Evolutionary conservation across 2,797 vertebrate genomes (phyloP).

Genomic region (Ceryle rudis): DNA sequence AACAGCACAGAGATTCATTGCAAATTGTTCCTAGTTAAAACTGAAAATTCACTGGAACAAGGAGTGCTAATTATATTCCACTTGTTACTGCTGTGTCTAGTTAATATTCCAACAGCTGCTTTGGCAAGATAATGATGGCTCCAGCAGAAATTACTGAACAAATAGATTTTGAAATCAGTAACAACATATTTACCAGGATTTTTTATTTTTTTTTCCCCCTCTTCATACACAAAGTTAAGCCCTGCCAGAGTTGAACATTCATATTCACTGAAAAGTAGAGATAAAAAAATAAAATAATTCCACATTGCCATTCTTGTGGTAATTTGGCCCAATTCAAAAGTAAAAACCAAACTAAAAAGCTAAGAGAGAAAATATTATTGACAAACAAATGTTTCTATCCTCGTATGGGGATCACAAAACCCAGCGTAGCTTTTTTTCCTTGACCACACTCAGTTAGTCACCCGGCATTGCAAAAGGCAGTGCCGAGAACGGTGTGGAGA

Average conservation of each 20-base stretch:
- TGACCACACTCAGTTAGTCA: background rate
- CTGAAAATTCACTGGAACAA: slow-evolving; percentile 74
- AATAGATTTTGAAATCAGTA: slow-evolving; percentile 77
- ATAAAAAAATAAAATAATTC: slow-evolving; percentile 41
- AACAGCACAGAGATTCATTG: slow-evolving; percentile 71
- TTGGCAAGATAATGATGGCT: slow-evolving; percentile 75
- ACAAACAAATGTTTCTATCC: background rate
- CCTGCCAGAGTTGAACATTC: slow-evolving; percentile 47
- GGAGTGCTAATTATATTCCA: slow-evolving; percentile 76
- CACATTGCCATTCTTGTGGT: slow-evolving; percentile 42
- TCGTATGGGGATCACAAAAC: background rate
- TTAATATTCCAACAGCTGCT: slow-evolving; percentile 79
- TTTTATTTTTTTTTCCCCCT: background rate
- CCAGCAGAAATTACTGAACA: slow-evolving; percentile 69
- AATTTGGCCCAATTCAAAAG: slow-evolving; percentile 18
- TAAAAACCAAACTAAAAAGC: background rate
- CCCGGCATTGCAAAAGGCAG: background rate
- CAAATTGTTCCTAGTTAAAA: slow-evolving; percentile 76
- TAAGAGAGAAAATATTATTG: background rate
- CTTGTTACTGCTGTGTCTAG: slow-evolving; percentile 74
- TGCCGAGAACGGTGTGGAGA: accelerated
- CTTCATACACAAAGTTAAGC: slow-evolving; percentile 59
- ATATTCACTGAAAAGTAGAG: slow-evolving; percentile 44
- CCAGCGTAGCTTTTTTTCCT: background rate
- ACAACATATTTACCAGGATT: slow-evolving; percentile 67